phyloP scores from a whole-genome alignment of 2,113 vertebrate species.

The Esox niger region DNA sequence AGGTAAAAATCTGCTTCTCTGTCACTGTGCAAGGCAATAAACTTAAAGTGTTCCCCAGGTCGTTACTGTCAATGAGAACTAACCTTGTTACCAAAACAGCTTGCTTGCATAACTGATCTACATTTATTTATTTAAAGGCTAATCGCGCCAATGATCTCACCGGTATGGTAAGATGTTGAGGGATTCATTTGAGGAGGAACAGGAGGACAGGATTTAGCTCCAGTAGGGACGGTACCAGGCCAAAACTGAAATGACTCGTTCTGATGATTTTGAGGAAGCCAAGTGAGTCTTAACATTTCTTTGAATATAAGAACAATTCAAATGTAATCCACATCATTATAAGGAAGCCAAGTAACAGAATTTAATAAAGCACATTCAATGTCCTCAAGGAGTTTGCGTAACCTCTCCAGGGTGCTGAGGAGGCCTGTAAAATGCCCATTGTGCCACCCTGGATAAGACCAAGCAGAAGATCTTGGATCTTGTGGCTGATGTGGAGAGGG shows the following conservation, averaged over 20 bases:
- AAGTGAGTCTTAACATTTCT: constrained; percentile 51
- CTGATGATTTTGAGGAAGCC: constrained; percentile 74
- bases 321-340: background rate
- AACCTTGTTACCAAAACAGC: too few species aligned
- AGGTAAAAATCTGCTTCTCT: too few species aligned
- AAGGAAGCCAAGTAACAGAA: background rate
- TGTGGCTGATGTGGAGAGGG: background rate
- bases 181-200: constrained; percentile 75
- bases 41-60: too few species aligned
- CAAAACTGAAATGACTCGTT: constrained; percentile 72
- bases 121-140: constrained; percentile 51
- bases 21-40: too few species aligned
- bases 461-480: background rate
- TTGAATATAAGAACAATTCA: background rate
- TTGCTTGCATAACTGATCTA: too few species aligned
- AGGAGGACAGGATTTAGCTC: constrained; percentile 70
- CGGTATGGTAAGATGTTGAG: constrained; percentile 75
- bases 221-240: constrained; percentile 73
- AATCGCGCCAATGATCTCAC: constrained; percentile 74
- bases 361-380: background rate
- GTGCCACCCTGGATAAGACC: too few species aligned
- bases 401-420: background rate
- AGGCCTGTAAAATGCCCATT: background rate
- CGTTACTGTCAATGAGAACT: too few species aligned
- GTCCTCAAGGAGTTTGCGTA: background rate